These are phyloP conservation scores for Merops nubicus DNA, from an alignment of 2,113 vertebrate species.

Conservation along the genomic window DNA sequence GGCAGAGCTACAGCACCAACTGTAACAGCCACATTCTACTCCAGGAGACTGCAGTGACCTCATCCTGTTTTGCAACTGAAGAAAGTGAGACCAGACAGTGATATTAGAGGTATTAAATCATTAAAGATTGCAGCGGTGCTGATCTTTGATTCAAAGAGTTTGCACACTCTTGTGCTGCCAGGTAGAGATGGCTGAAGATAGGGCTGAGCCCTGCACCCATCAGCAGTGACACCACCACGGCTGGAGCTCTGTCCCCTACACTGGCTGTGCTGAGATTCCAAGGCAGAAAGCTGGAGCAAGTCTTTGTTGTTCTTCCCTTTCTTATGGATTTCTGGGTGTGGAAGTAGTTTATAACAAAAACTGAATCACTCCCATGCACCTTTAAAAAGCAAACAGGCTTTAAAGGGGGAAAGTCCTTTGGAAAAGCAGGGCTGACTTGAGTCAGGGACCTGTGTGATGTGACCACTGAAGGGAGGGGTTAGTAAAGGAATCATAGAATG, in stretches of 20 bases:
- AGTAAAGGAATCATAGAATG: neutral
- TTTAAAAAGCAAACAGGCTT: neutral
- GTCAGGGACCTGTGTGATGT: neutral
- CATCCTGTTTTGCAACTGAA: slow-evolving; percentile 29
- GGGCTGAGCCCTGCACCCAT: neutral
- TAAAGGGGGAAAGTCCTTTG: neutral
- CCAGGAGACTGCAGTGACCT: slow-evolving; percentile 2
- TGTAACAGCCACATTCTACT: neutral
- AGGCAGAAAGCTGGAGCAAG: neutral
- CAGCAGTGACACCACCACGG: neutral
- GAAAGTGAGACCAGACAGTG: slow-evolving; percentile 57
- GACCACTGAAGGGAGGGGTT: neutral
- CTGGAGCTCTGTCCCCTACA: neutral
- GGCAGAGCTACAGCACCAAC: neutral
- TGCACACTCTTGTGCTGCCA: neutral
- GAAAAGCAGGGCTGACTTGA: neutral
- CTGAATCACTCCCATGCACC: neutral
- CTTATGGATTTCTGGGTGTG: neutral
- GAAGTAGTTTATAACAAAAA: neutral
- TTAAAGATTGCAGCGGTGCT: slow-evolving; percentile 14
- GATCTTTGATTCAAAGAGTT: slow-evolving; percentile 16
- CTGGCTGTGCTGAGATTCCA: neutral
- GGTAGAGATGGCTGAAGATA: neutral
- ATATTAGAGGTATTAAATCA: slow-evolving; percentile 51
- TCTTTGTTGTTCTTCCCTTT: neutral